Conservation (phyloP, 2,888 invertebrate genomes). For the Scotopteryx bipunctaria region DNA sequence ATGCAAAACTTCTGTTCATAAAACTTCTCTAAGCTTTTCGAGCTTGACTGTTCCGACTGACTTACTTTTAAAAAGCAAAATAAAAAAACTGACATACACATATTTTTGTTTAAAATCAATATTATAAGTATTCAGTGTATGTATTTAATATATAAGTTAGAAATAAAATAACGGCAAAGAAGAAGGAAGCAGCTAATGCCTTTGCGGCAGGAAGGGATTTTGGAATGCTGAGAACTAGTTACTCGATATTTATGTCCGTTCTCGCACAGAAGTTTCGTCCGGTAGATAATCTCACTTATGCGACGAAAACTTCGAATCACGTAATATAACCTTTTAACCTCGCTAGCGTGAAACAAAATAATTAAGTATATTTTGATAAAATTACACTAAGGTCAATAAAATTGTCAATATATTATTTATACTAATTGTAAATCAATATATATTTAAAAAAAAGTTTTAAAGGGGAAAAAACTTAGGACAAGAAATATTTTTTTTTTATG, state of each 20-base stretch:
- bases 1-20: too few species aligned
- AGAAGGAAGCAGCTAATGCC: conserved; percentile 15
- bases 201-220: conserved; percentile 19
- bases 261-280: conserved; percentile 1
- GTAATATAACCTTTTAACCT: not conserved
- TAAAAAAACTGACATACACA: too few species aligned
- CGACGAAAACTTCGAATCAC: not conserved
- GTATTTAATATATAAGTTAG: too few species aligned
- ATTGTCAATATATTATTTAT: not conserved
- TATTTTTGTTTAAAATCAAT: too few species aligned
- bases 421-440: too few species aligned
- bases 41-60: not conserved
- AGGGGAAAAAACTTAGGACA: too few species aligned
- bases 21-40: too few species aligned
- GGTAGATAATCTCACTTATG: not conserved
- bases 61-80: too few species aligned
- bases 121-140: too few species aligned
- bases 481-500: too few species aligned
- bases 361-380: not conserved
- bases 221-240: conserved; percentile 13
- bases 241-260: conserved; percentile 16
- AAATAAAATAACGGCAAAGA: conserved; percentile 4
- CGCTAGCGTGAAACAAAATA: not conserved
- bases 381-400: not conserved
- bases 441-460: too few species aligned